A percentile compares a stretch with the other conserved stretches of the same genome.
Evolutionary conservation across 2,113 vertebrate genomes (phyloP).

Genomic region (Lutjanus erythropterus): DNA sequence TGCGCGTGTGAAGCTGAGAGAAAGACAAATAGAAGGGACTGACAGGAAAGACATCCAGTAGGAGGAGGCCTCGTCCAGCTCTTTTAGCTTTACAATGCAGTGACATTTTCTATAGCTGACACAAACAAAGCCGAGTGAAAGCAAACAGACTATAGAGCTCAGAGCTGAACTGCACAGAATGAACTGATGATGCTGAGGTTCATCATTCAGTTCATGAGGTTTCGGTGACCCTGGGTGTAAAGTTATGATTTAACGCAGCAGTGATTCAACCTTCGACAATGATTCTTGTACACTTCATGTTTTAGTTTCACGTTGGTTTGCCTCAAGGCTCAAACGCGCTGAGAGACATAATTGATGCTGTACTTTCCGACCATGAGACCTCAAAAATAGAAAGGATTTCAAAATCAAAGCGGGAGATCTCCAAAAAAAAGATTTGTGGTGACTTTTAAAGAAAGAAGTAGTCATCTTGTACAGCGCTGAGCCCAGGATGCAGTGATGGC

Average conservation of each 20-base stretch:
- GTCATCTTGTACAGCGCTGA: too few species aligned
- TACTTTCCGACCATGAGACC: too few species aligned
- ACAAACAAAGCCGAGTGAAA: background rate
- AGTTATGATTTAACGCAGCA: background rate
- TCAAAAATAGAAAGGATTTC: too few species aligned
- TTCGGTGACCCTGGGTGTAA: too few species aligned
- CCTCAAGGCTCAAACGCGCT: too few species aligned
- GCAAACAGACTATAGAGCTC: background rate
- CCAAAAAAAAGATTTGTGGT: too few species aligned
- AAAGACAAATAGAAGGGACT: background rate
- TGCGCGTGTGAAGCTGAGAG: background rate
- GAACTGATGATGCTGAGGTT: background rate
- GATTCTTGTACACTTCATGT: background rate
- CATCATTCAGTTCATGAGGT: background rate
- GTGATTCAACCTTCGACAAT: background rate
- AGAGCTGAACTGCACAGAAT: background rate
- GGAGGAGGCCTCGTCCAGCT: slow-evolving; percentile 38
- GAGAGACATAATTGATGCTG: too few species aligned
- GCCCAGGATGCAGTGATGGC: too few species aligned
- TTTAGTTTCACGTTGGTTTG: background rate
- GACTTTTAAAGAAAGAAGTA: too few species aligned
- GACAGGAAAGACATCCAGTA: slow-evolving; percentile 22
- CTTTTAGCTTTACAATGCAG: slow-evolving; percentile 3
- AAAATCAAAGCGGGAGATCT: too few species aligned
- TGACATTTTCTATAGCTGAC: slow-evolving; percentile 12